Percentiles rank a stretch among this genome's conserved stretches.
Evolutionary conservation across 2,797 vertebrate species (phyloP).

Genomic region (Mormyrops boulengeri): DNA sequence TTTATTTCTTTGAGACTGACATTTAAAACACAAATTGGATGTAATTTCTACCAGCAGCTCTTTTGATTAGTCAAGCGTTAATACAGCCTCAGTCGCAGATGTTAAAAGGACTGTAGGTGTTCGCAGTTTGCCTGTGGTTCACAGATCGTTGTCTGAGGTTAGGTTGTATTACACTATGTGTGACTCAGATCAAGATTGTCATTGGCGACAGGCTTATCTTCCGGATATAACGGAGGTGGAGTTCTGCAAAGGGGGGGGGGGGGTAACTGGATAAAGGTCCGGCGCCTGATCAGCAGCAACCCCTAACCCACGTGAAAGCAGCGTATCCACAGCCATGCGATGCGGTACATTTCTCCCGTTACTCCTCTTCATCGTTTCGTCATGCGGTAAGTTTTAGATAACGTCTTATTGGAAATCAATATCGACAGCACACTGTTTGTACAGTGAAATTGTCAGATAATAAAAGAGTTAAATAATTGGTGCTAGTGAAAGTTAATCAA

Average conservation of each 20-base stretch:
- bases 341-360: slow-evolving; percentile 44
- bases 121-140: background rate
- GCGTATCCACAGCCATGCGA: slow-evolving; percentile 51
- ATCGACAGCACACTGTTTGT: background rate
- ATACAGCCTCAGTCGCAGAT: background rate
- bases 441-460: background rate
- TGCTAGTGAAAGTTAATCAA: background rate
- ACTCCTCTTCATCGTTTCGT: slow-evolving; percentile 47
- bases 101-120: background rate
- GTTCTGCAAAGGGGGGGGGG: background rate
- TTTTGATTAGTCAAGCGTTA: background rate
- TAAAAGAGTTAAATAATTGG: background rate
- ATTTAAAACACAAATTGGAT: background rate
- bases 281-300: background rate
- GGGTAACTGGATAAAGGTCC: background rate
- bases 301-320: slow-evolving; percentile 28
- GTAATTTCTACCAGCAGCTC: background rate
- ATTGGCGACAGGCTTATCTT: background rate
- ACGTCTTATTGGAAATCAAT: background rate
- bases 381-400: slow-evolving; percentile 48
- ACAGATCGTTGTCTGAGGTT: background rate
- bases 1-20: background rate
- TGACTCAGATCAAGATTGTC: background rate
- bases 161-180: background rate
- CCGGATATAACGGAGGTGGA: slow-evolving; percentile 2